Percentiles rank a stretch among this genome's conserved stretches.
These are phyloP conservation scores for Emydura subglobosa DNA, from an alignment of 2,113 vertebrate genomes.

Conservation along the genomic window DNA sequence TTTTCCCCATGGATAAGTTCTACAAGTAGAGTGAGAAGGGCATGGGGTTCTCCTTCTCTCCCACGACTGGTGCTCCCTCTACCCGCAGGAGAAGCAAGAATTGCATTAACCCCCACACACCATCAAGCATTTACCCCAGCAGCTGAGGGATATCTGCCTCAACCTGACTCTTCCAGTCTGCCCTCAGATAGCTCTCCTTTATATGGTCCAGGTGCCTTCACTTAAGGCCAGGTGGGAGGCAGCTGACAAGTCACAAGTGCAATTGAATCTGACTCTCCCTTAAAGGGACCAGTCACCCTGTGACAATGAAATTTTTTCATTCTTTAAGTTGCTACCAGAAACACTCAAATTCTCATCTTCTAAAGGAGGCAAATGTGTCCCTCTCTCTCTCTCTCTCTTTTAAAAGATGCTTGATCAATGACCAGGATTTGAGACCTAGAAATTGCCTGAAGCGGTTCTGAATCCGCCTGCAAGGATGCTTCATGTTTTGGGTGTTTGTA, in stretches of 20 bases:
- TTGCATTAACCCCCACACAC: background rate
- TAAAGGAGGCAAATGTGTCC: background rate
- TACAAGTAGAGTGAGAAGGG: background rate
- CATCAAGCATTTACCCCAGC: background rate
- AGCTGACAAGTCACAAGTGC: background rate
- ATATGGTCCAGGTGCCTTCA: background rate
- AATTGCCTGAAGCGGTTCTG: background rate
- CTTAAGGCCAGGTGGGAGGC: background rate
- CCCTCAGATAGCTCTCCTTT: background rate
- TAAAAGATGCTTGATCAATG: background rate
- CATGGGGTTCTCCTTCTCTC: background rate
- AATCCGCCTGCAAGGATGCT: background rate
- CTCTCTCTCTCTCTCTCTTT: background rate
- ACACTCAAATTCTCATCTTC: background rate
- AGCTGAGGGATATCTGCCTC: background rate
- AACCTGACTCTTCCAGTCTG: background rate
- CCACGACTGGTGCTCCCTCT: background rate
- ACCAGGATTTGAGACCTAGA: background rate
- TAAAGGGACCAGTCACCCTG: background rate
- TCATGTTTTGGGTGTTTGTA: background rate
- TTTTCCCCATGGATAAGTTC: background rate
- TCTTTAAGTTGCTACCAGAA: background rate
- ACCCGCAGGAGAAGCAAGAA: background rate
- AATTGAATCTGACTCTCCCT: background rate
- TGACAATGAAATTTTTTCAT: conserved; percentile 16